phyloP scores from a whole-genome alignment of 2,888 invertebrate genomes.

The Marasmarcha lunaedactyla region DNA sequence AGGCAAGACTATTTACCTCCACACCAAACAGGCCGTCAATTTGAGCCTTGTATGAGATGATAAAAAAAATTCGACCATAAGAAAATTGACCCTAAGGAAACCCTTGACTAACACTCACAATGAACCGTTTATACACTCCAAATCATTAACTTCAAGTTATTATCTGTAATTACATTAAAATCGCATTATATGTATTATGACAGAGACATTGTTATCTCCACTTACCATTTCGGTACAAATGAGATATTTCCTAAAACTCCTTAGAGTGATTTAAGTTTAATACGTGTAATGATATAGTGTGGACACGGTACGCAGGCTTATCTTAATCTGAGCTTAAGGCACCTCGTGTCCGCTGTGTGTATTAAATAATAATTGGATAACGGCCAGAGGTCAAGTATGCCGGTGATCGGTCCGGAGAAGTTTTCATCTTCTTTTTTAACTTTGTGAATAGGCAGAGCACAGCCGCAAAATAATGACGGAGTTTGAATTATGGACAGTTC shows the following conservation, averaged over 20 bases:
- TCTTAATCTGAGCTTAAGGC: conserved; percentile 59
- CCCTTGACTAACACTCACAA: too few relatives aligned
- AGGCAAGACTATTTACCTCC: too few relatives aligned
- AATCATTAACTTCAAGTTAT: too few relatives aligned
- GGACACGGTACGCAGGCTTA: conserved; percentile 42
- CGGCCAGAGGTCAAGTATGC: conserved; percentile 40
- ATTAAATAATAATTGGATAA: conserved; percentile 65
- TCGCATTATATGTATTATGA: too few relatives aligned
- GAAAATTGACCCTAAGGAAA: too few relatives aligned
- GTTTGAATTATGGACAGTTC: too few relatives aligned
- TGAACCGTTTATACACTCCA: too few relatives aligned
- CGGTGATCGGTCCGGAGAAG: conserved; percentile 3
- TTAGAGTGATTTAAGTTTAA: conserved; percentile 34
- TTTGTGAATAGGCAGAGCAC: background rate
- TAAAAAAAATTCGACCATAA: too few relatives aligned
- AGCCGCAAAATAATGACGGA: too few relatives aligned
- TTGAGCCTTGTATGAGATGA: too few relatives aligned
- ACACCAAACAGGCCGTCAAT: too few relatives aligned
- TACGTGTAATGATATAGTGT: conserved; percentile 52
- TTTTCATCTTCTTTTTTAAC: background rate
- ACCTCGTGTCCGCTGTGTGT: conserved; percentile 44
- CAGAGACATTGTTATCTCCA: conserved; percentile 10
- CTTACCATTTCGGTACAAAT: conserved; percentile 53
- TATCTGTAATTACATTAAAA: too few relatives aligned
- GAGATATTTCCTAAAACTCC: conserved; percentile 41